phyloP scores from a whole-genome alignment of 2,888 invertebrate species.

The Cremastobaeus sp. region DNA sequence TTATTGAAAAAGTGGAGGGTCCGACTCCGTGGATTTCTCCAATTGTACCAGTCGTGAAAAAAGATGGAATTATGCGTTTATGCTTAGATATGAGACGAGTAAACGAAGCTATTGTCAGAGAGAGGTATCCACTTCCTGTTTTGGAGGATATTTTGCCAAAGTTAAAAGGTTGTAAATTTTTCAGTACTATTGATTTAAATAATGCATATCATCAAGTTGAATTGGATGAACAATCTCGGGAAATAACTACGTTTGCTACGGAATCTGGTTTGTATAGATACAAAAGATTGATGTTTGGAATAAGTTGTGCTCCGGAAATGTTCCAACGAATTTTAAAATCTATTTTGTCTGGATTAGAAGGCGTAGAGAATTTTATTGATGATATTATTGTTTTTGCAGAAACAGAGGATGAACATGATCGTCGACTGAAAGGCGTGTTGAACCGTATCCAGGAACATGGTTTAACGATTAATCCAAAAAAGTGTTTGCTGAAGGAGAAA shows the following conservation, averaged over 20 bases:
- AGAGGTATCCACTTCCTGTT: slow-evolving; percentile 45
- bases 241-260: slow-evolving; percentile 29
- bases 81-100: slow-evolving; percentile 63
- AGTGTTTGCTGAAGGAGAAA: too few relatives aligned
- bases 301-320: slow-evolving; percentile 27
- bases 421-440: background rate
- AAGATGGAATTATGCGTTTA: slow-evolving; percentile 53
- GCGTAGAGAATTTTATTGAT: slow-evolving; percentile 29
- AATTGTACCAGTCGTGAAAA: slow-evolving; percentile 65
- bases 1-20: slow-evolving; percentile 64
- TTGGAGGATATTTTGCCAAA: slow-evolving; percentile 1
- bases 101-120: slow-evolving; percentile 59
- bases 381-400: slow-evolving; percentile 15
- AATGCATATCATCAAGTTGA: slow-evolving; percentile 23
- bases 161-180: background rate
- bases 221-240: slow-evolving; percentile 3
- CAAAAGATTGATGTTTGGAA: slow-evolving; percentile 21
- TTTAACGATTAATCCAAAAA: slow-evolving; percentile 50
- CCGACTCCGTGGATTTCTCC: too few relatives aligned
- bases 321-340: slow-evolving; percentile 23
- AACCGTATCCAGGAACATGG: slow-evolving; percentile 30
- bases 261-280: slow-evolving; percentile 16
- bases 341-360: background rate
- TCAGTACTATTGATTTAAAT: slow-evolving; percentile 5
- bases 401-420: slow-evolving; percentile 10